Percentiles rank a stretch among this genome's conserved stretches.
Conservation (phyloP, 2,888 invertebrate genomes). For the Amphipoea oculea region DNA sequence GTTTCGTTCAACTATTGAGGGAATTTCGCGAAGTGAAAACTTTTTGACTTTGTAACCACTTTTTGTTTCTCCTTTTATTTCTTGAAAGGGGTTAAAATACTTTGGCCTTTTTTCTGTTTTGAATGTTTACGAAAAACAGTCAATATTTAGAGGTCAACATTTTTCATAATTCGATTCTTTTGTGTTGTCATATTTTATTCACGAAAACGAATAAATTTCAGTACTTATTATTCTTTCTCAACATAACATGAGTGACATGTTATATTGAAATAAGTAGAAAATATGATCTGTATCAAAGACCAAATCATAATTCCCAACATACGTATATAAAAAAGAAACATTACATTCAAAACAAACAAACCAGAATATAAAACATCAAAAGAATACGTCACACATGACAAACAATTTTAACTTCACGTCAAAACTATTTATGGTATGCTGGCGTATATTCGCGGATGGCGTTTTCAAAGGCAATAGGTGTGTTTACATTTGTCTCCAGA, state of each 20-base stretch:
- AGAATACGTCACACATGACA: slow-evolving; percentile 53
- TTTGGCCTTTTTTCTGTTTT: slow-evolving; percentile 13
- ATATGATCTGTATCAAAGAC: neutral
- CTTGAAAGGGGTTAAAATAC: slow-evolving; percentile 32
- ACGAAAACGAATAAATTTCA: neutral
- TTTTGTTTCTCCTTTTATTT: slow-evolving; percentile 35
- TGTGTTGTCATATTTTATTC: slow-evolving; percentile 14
- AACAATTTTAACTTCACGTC: slow-evolving; percentile 68
- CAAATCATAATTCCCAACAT: too few species aligned
- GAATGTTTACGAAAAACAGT: slow-evolving; percentile 21
- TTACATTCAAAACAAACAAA: slow-evolving; percentile 3
- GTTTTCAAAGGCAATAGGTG: slow-evolving; percentile 83
- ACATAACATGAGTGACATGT: neutral
- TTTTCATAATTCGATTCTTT: neutral
- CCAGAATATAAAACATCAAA: slow-evolving; percentile 20
- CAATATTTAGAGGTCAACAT: slow-evolving; percentile 21
- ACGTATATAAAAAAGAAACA: neutral
- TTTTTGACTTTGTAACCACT: slow-evolving; percentile 52
- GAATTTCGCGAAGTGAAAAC: slow-evolving; percentile 45
- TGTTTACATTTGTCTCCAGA: slow-evolving; percentile 86
- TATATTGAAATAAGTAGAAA: slow-evolving; percentile 1
- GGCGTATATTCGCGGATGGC: slow-evolving; percentile 73
- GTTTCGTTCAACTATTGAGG: slow-evolving; percentile 68
- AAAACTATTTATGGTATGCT: slow-evolving; percentile 75
- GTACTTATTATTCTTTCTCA: neutral